Conservation (phyloP, 2,888 invertebrate species). For the Agriopis marginaria region DNA sequence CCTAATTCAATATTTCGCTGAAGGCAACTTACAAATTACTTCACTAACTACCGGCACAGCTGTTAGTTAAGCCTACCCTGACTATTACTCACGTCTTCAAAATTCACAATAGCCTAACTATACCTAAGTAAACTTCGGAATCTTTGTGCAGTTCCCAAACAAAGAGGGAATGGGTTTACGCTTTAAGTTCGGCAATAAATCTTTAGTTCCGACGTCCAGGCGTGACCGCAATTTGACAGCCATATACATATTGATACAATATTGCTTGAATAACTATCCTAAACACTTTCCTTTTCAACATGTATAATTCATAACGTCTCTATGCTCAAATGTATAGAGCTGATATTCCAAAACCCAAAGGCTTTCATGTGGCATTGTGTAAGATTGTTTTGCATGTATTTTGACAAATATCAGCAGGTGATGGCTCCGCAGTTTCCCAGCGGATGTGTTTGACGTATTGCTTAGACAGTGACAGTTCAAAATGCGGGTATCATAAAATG, state of each 20-base stretch:
- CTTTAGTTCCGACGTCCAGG: constrained; percentile 63
- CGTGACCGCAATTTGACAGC: constrained; percentile 73
- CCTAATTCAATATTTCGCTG: constrained; percentile 31
- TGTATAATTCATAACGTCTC: constrained; percentile 10
- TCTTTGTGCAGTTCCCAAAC: constrained; percentile 49
- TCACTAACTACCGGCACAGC: constrained; percentile 28
- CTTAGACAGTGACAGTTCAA: constrained; percentile 68
- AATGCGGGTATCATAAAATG: constrained; percentile 70
- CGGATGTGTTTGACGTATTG: constrained; percentile 83
- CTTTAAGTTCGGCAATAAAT: constrained; percentile 78
- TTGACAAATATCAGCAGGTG: constrained; percentile 86
- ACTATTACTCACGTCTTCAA: constrained; percentile 30
- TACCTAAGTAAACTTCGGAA: constrained; percentile 43
- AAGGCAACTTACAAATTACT: constrained; percentile 28
- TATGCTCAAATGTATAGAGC: constrained; percentile 45
- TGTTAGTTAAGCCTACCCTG: constrained; percentile 30
- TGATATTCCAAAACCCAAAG: constrained; percentile 45
- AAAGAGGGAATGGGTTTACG: constrained; percentile 60
- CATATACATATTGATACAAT: constrained; percentile 77
- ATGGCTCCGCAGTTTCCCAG: constrained; percentile 72
- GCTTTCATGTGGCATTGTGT: constrained; percentile 42
- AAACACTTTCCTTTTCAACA: constrained; percentile 24
- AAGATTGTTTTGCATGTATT: constrained; percentile 69
- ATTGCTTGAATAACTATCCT: constrained; percentile 52
- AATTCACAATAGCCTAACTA: constrained; percentile 25